These are phyloP conservation scores for Calliphora vomitoria DNA, from an alignment of 2,888 invertebrate species.

Conservation along the genomic window DNA sequence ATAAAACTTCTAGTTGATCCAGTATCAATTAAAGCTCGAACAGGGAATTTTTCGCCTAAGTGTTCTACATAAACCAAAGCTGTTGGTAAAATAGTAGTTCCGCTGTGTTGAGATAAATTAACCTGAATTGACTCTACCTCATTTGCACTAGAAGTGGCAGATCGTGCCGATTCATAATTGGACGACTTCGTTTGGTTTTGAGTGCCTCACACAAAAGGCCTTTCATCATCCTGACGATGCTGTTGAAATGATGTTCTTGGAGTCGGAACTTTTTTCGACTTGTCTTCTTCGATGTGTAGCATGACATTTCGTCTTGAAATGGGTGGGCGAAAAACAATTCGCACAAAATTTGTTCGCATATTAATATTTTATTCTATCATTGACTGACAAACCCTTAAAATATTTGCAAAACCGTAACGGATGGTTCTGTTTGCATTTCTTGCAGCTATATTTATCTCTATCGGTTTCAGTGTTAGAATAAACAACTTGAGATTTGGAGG, in stretches of 20 bases:
- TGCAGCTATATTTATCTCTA: conserved; percentile 15
- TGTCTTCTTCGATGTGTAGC: conserved; percentile 5
- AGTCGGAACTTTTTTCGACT: neutral
- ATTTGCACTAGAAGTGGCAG: neutral
- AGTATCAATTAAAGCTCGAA: conserved; percentile 24
- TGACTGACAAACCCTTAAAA: conserved; percentile 29
- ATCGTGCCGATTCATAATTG: neutral
- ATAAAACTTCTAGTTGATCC: conserved; percentile 31
- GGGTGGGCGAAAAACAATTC: conserved; percentile 31
- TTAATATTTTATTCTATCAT: conserved; percentile 19
- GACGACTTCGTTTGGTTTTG: neutral
- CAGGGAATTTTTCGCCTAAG: conserved; percentile 29
- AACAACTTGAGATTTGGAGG: conserved; percentile 7
- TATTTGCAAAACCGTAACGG: conserved; percentile 18
- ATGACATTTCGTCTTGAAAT: conserved; percentile 42
- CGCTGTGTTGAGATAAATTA: conserved; percentile 12
- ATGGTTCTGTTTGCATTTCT: conserved; percentile 32
- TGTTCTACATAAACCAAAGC: neutral
- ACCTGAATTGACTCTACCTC: neutral
- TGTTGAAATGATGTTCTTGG: neutral
- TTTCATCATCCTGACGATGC: neutral
- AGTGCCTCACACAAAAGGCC: neutral
- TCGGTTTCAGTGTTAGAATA: neutral
- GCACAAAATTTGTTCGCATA: conserved; percentile 20
- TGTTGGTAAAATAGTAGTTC: too few species aligned